Percentiles rank a stretch among this genome's conserved stretches.
These are phyloP conservation scores for Laterallus jamaicensis DNA, from an alignment of 2,113 vertebrate species.

Conservation along the genomic window DNA sequence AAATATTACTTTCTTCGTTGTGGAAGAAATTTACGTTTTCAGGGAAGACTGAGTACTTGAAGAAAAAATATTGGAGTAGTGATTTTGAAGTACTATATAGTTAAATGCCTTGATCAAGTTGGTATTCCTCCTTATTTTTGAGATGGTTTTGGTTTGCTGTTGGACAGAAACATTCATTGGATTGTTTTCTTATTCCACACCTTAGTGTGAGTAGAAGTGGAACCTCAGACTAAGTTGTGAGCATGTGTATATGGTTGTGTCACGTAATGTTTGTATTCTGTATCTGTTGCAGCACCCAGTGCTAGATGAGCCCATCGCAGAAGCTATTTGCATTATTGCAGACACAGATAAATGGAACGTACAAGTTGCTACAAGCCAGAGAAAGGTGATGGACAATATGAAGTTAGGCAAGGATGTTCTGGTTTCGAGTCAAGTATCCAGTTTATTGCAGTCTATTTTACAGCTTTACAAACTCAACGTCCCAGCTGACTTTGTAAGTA, in stretches of 20 bases:
- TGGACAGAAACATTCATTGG: background rate
- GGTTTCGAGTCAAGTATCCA: constrained; percentile 85
- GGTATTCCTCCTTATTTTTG: background rate
- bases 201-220: background rate
- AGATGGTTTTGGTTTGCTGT: background rate
- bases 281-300: constrained; percentile 82
- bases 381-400: constrained; percentile 74
- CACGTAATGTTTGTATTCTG: background rate
- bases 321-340: constrained; percentile 87
- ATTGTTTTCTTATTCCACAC: background rate
- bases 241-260: background rate
- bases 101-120: background rate
- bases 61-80: background rate
- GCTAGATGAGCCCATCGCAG: constrained; percentile 86
- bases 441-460: constrained; percentile 82
- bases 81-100: background rate
- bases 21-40: background rate
- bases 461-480: constrained; percentile 85
- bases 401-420: constrained; percentile 85
- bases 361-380: constrained; percentile 87
- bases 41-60: background rate
- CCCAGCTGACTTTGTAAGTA: constrained; percentile 86
- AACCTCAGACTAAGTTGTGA: background rate
- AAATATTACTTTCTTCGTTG: background rate
- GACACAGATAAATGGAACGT: constrained; percentile 86